phyloP scores from a whole-genome alignment of 2,888 invertebrate species.

The Drosophila borborema region DNA sequence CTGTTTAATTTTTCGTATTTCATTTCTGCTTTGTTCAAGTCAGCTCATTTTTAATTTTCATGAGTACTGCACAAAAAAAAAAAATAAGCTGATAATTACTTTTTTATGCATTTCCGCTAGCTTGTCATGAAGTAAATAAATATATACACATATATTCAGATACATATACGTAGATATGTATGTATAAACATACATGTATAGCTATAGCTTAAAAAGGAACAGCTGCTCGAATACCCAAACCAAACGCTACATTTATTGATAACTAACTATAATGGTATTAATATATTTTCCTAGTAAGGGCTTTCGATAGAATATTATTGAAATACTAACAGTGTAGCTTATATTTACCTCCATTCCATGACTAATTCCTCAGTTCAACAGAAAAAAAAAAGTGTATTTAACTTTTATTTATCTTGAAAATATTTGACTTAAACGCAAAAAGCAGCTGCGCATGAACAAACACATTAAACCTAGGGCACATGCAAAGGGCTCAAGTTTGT shows the following conservation, averaged over 20 bases:
- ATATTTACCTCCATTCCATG: not conserved
- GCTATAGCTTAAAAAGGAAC: not conserved
- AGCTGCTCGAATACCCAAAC: slow-evolving; percentile 4
- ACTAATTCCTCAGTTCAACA: not conserved
- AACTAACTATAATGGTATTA: not conserved
- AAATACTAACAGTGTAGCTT: not conserved
- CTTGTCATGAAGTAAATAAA: not conserved
- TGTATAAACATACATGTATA: not conserved
- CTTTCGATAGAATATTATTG: not conserved
- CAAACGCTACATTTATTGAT: not conserved
- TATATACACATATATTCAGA: not conserved
- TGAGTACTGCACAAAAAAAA: slow-evolving; percentile 38
- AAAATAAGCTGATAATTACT: slow-evolving; percentile 39
- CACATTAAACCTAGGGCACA: not conserved
- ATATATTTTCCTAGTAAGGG: not conserved
- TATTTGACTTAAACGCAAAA: not conserved
- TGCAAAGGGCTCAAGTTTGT: not conserved
- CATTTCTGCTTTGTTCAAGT: slow-evolving; percentile 19
- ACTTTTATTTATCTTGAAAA: not conserved
- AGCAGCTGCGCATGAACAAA: slow-evolving; percentile 15
- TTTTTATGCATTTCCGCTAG: slow-evolving; percentile 52
- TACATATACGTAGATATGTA: not conserved
- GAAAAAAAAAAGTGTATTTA: not conserved
- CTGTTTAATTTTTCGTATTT: slow-evolving; percentile 4
- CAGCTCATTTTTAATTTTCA: slow-evolving; percentile 31